Evolutionary conservation across 2,888 invertebrate species (phyloP), one percentile per base, ranked within the genome.

Genomic region (Ametastegia equiseti): DNA sequence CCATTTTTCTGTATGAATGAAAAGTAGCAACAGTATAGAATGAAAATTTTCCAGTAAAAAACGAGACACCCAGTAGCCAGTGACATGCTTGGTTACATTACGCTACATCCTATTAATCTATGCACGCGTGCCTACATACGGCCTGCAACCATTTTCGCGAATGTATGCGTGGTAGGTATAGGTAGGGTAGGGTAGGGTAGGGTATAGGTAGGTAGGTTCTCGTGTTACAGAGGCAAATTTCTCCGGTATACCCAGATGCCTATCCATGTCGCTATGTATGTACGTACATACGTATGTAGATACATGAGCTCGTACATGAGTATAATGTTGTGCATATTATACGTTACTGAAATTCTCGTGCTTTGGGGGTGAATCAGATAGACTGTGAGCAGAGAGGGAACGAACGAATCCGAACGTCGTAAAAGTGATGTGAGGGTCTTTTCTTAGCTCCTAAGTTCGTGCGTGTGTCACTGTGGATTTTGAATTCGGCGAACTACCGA

Each of bases 361-460:
- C 27, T 47, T 42, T 9, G 33, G 71, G 42, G 71, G 36, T 71
- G 71, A 71, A 71, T 71, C 71, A 71, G 71, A 71, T n/a, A n/a
- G 27, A 45, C 3, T 47, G 45, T 5, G 47, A 27, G 71, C 2
- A 30, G 47, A 71, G 23, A 19, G 11, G 54, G 6, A 6, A 19
- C n/a, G n/a, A n/a, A n/a, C n/a, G n/a, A n/a, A n/a, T n/a, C n/a
- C n/a, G 2, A 7, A 63, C 27, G 45, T 71, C 23, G 47, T 47
- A 27, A 47, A 71, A 45, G 71, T 71, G 45, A n/a, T n/a, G n/a
- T 45, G 15, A 45, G 27, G 27, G 30, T 45, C 71, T 71, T 45
- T 71, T 71, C 47, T 47, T 45, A 71, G 71, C 42, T 47, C 71
- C 47, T 47, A 23, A 71, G 71, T 23, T 47, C 71, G 45, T 15